Conservation (phyloP, 2,888 invertebrate genomes). For the Uropetala carovei region DNA sequence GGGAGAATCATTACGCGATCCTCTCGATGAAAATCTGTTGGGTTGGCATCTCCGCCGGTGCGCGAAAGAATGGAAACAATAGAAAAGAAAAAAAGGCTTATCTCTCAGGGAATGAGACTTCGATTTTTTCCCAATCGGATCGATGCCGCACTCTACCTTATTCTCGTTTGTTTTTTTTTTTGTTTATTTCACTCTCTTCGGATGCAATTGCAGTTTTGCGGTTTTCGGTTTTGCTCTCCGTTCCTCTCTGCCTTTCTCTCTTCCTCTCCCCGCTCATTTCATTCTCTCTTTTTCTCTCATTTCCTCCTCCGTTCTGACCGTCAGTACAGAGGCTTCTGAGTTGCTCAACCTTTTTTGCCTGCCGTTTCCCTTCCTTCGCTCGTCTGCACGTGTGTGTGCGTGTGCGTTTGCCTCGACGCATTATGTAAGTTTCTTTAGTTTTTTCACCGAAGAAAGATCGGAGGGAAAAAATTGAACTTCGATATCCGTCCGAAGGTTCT, state of each 20-base stretch:
- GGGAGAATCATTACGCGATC: neutral
- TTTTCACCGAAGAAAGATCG: neutral
- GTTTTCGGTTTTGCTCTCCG: neutral
- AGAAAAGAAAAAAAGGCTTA: no score
- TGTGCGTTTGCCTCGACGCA: neutral
- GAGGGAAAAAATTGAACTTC: neutral
- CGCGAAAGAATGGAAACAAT: neutral
- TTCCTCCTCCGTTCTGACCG: neutral
- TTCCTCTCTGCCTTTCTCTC: neutral
- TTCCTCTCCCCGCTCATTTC: no score
- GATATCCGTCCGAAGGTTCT: neutral
- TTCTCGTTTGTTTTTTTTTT: neutral
- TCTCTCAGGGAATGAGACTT: no score
- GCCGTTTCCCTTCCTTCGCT: neutral
- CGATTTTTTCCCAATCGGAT: no score
- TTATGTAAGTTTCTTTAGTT: neutral
- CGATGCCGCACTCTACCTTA: neutral
- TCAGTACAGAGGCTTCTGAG: neutral
- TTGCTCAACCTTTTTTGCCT: neutral
- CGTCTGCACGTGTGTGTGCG: neutral
- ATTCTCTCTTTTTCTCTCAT: neutral
- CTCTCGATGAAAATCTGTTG: neutral
- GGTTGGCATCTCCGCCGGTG: neutral
- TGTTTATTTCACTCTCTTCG: neutral
- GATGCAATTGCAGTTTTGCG: slow-evolving; percentile 2